Evolutionary conservation across 2,797 vertebrate species (phyloP), one percentile per base, ranked within the genome.

Genomic region (Antennarius maculatus): DNA sequence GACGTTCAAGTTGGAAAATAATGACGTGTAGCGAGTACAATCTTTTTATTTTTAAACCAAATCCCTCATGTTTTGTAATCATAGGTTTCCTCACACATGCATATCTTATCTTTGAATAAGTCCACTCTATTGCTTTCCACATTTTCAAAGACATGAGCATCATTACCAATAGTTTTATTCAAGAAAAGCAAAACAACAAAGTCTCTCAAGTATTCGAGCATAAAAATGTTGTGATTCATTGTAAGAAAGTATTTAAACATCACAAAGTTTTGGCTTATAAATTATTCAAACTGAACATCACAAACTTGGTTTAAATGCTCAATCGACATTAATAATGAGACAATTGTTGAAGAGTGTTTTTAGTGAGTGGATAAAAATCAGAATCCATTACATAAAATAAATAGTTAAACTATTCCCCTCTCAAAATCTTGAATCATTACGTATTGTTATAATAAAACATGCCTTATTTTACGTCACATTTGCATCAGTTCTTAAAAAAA

Each of bases 131-230:
- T 12, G 3, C 1, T 18, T 4, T 41, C 3, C 14, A 5, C 1
- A 14, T 4, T 68, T 61, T 29, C 29, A 66, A 48, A 2, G 48
- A 86, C 77, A 79, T 46, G 77, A 68, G 41, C 55, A 29, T 34
- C 13, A 29, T 46, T 31, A 23, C 52, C 52, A 61, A 74, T 51
- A 41, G 6, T 61, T 91, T 90, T 89, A 91, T 90, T 90, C 51
- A 78, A 85, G 49, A 78, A 27, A 46, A 70, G 67, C 18, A 70
- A 74, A 74, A 70, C 31, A 77, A 69, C 69, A 68, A 81, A 69
- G 49, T 18, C 53, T 76, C 72, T 80, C 54, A 77, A 46, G 54
- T 13, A 65, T 54, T 54, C 54, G 42, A 76, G 29, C 42, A 73
- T 7, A 76, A 62, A 23, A 61, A 37, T 64, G 14, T 81, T 82